Percentiles rank a stretch among this genome's conserved stretches.
phyloP scores from a whole-genome alignment of 2,113 vertebrate species.

The Lampris incognitus region DNA sequence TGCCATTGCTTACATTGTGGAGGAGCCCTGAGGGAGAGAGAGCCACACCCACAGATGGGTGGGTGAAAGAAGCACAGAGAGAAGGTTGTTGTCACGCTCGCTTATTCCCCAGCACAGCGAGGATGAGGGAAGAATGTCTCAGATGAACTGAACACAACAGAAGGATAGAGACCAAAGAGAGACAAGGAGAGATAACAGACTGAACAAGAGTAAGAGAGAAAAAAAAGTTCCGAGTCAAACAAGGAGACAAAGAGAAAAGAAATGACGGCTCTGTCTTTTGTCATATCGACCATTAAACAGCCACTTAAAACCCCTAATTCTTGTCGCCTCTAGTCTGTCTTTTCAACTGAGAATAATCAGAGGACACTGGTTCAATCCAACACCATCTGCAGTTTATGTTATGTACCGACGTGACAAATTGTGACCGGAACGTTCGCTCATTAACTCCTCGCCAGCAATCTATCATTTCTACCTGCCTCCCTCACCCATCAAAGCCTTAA shows the following conservation, averaged over 20 bases:
- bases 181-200: too few relatives aligned
- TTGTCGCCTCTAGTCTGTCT: slow-evolving; percentile 3
- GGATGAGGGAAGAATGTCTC: not conserved
- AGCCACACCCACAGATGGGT: not conserved
- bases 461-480: not conserved
- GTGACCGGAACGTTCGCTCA: slow-evolving; percentile 7
- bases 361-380: too few relatives aligned
- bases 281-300: not conserved
- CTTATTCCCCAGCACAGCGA: not conserved
- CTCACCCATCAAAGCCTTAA: not conserved
- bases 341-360: not conserved
- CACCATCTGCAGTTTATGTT: not conserved
- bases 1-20: not conserved
- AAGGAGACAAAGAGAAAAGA: too few relatives aligned
- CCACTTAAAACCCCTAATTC: not conserved
- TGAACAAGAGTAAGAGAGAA: too few relatives aligned
- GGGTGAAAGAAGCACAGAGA: not conserved
- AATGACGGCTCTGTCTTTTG: too few relatives aligned
- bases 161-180: not conserved
- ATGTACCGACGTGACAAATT: not conserved
- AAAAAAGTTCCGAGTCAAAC: too few relatives aligned
- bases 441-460: slow-evolving; percentile 2
- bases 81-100: not conserved
- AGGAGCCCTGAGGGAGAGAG: not conserved
- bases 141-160: slow-evolving; percentile 6